Evolutionary conservation across 2,113 vertebrate species (phyloP).

Genomic region (Cheirogaleus medius): DNA sequence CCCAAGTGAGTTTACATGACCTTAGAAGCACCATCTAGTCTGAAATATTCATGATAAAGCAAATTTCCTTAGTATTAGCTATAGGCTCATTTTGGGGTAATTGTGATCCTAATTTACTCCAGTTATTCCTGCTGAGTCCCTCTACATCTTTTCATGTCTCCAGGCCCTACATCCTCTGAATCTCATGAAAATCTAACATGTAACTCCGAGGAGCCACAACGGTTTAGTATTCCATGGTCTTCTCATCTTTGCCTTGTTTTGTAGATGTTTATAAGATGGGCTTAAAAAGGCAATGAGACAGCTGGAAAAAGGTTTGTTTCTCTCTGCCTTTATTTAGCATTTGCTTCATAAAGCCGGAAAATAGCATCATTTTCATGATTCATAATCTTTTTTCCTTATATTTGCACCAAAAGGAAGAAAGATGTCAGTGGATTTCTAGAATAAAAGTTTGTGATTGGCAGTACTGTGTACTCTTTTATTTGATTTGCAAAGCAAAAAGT

Average conservation of each 20-base stretch:
- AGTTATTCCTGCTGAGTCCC: slow-evolving; percentile 20
- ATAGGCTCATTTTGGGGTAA: slow-evolving; percentile 29
- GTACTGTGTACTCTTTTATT: neutral
- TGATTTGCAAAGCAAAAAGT: slow-evolving; percentile 48
- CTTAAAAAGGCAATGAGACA: slow-evolving; percentile 57
- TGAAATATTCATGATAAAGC: slow-evolving; percentile 39
- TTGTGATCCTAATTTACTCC: slow-evolving; percentile 41
- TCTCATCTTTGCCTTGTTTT: slow-evolving; percentile 28
- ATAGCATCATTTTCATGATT: slow-evolving; percentile 62
- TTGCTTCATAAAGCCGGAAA: slow-evolving; percentile 51
- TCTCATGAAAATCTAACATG: slow-evolving; percentile 34
- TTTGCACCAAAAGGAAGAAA: slow-evolving; percentile 58
- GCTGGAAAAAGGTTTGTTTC: slow-evolving; percentile 53
- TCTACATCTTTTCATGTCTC: neutral
- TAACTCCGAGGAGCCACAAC: neutral
- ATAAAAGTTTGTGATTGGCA: slow-evolving; percentile 12
- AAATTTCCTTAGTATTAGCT: slow-evolving; percentile 35
- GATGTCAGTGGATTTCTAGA: slow-evolving; percentile 43
- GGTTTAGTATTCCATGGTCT: slow-evolving; percentile 42
- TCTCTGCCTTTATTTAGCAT: slow-evolving; percentile 58
- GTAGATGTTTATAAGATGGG: slow-evolving; percentile 35
- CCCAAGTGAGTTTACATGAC: slow-evolving; percentile 9
- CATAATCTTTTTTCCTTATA: slow-evolving; percentile 38
- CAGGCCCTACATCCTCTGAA: neutral
- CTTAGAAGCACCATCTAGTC: slow-evolving; percentile 31